phyloP scores from a whole-genome alignment of 1,140 invertebrate species.

The Pachyrhynchus sulphureomaculatus region DNA sequence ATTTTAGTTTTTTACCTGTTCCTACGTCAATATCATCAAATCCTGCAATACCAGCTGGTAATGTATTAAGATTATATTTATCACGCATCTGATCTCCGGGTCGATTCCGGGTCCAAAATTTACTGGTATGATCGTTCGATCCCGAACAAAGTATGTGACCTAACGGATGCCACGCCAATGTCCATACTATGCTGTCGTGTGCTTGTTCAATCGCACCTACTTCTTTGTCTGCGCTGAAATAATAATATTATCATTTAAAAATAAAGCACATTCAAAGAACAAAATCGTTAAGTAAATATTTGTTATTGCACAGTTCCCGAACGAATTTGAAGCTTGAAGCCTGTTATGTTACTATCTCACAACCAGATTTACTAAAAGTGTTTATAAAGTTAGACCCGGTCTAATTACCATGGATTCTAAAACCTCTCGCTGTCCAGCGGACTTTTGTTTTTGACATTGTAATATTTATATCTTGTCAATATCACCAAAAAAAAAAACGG shows the following conservation, averaged over 20 bases:
- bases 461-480: too few relatives aligned
- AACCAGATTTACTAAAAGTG: too few relatives aligned
- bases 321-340: too few relatives aligned
- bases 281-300: constrained; percentile 7
- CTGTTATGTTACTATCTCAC: too few relatives aligned
- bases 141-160: constrained; percentile 98
- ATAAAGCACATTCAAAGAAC: too few relatives aligned
- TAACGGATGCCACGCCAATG: constrained; percentile 97
- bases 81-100: constrained; percentile 98
- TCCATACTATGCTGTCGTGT: constrained; percentile 99
- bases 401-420: too few relatives aligned
- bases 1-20: too few relatives aligned
- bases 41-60: constrained; percentile 73
- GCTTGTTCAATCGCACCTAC: constrained; percentile 97
- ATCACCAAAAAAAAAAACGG: too few relatives aligned
- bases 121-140: constrained; percentile 96
- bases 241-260: background rate
- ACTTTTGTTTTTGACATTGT: too few relatives aligned
- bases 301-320: too few relatives aligned
- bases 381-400: too few relatives aligned
- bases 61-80: constrained; percentile 93
- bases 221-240: constrained; percentile 89
- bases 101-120: constrained; percentile 99
- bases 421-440: too few relatives aligned
- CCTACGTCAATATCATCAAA: constrained; percentile 73